phyloP scores from a whole-genome alignment of 2,888 invertebrate species.

The Drosophila picticornis region DNA sequence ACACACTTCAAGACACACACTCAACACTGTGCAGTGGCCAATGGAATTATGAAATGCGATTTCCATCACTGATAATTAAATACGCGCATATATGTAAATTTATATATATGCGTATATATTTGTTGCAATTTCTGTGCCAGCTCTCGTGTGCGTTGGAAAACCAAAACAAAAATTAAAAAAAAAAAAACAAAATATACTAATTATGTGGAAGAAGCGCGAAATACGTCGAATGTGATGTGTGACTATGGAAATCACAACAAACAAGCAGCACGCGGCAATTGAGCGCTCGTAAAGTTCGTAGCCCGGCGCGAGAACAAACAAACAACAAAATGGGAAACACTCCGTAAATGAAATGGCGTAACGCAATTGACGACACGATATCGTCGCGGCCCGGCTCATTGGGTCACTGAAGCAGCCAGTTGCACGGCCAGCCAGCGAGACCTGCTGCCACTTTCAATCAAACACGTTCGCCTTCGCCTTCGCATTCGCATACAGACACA shows the following conservation, averaged over 20 bases:
- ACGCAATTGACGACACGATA: slow-evolving; percentile 49
- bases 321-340: neutral
- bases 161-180: slow-evolving; percentile 36
- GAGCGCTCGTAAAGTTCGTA: slow-evolving; percentile 12
- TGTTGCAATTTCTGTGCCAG: neutral
- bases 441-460: neutral
- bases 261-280: slow-evolving; percentile 19
- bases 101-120: slow-evolving; percentile 14
- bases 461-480: slow-evolving; percentile 9
- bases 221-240: slow-evolving; percentile 1
- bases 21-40: slow-evolving; percentile 39
- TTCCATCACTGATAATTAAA: slow-evolving; percentile 14
- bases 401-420: slow-evolving; percentile 60
- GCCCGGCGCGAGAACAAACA: slow-evolving; percentile 1
- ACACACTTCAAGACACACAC: slow-evolving; percentile 33
- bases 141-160: slow-evolving; percentile 17
- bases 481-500: slow-evolving; percentile 4
- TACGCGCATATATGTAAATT: slow-evolving; percentile 1
- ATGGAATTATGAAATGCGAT: slow-evolving; percentile 21
- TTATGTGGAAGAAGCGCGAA: neutral
- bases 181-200: slow-evolving; percentile 15
- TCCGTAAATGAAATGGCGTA: slow-evolving; percentile 15
- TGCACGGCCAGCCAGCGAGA: slow-evolving; percentile 29
- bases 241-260: slow-evolving; percentile 31
- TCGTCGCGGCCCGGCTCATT: slow-evolving; percentile 62